phyloP scores from a whole-genome alignment of 2,888 invertebrate genomes.

The Adineta ricciae region DNA sequence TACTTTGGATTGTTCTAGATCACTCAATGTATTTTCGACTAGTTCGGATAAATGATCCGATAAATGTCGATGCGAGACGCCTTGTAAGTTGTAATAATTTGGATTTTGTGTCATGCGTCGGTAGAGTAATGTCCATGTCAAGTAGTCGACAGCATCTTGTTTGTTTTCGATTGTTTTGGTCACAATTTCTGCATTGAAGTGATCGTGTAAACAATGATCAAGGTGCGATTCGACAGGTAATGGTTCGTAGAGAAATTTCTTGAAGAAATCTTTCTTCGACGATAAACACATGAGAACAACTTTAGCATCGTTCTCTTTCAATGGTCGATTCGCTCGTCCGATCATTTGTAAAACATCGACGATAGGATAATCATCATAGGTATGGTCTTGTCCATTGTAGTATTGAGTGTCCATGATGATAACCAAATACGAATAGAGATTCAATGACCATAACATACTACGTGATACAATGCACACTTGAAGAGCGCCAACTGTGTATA shows the following conservation, averaged over 20 bases:
- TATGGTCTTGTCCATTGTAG: conserved; percentile 66
- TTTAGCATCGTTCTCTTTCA: conserved; percentile 78
- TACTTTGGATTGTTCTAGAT: conserved; percentile 78
- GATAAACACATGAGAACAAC: conserved; percentile 91
- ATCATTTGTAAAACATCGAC: conserved; percentile 96
- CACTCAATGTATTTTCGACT: conserved; percentile 84
- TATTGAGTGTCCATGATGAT: conserved; percentile 91
- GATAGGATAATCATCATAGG: conserved; percentile 93
- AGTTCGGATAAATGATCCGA: conserved; percentile 95
- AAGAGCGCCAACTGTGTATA: conserved; percentile 83
- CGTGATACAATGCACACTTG: conserved; percentile 77
- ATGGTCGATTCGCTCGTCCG: conserved; percentile 82
- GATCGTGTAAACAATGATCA: conserved; percentile 93
- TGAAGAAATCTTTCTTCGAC: conserved; percentile 94
- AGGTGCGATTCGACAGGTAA: conserved; percentile 92
- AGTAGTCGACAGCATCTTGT: conserved; percentile 96
- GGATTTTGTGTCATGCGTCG: conserved; percentile 93
- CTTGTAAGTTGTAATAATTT: conserved; percentile 92
- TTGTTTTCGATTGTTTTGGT: conserved; percentile 99
- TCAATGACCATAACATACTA: conserved; percentile 81
- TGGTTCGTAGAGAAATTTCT: conserved; percentile 91
- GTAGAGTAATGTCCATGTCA: conserved; percentile 98
- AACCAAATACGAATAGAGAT: conserved; percentile 76
- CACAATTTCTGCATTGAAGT: conserved; percentile 98
- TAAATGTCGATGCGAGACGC: conserved; percentile 86